These are phyloP conservation scores for Spinus olivaceus DNA, from an alignment of 2,797 vertebrate species.

Conservation along the genomic window DNA sequence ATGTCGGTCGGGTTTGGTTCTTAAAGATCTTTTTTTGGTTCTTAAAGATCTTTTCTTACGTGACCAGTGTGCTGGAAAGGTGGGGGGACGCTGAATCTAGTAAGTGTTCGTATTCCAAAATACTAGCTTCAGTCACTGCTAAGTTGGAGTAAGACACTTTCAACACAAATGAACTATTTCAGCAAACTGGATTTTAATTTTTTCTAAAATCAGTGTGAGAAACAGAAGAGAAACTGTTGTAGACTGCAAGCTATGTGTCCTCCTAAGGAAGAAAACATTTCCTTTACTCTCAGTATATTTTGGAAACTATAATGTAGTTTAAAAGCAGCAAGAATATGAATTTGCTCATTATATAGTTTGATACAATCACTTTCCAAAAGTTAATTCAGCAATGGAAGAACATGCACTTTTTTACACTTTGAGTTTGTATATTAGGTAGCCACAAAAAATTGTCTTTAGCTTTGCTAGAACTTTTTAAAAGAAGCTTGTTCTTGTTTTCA, in stretches of 20 bases:
- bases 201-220: background rate
- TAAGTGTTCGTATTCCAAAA: background rate
- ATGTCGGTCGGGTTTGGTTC: background rate
- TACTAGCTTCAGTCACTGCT: background rate
- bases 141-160: background rate
- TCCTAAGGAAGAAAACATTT: background rate
- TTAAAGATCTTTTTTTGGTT: background rate
- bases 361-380: background rate
- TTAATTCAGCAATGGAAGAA: background rate
- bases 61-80: background rate
- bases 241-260: background rate
- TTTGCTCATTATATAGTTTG: background rate
- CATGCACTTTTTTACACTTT: background rate
- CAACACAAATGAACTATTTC: background rate
- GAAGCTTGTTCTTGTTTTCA: background rate
- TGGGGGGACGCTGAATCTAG: background rate
- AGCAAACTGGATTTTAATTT: background rate
- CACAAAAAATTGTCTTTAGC: background rate
- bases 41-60: background rate
- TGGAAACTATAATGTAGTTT: background rate
- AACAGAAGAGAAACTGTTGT: background rate
- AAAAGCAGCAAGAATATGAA: background rate
- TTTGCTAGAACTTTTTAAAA: background rate
- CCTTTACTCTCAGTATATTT: background rate
- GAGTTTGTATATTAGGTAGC: background rate